Base-by-base conservation (phyloP, 1,140 invertebrate genomes). In the Drosophila bifasciata region DNA sequence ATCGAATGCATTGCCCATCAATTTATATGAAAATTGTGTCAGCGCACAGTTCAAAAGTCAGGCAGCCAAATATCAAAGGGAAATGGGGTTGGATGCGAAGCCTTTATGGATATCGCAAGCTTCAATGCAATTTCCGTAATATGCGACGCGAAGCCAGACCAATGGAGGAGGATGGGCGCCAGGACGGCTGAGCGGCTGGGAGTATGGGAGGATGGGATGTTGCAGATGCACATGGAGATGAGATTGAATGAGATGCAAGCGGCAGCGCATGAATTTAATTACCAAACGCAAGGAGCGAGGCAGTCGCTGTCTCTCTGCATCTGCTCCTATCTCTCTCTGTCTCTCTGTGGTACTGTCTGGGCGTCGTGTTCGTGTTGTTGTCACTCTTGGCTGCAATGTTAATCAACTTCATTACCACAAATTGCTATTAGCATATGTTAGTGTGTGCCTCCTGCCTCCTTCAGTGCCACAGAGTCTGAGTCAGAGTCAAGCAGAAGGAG, bases 381-480 rank as follows among this genome's bases (percentile, higher is more conserved):
- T 81, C 78, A 88, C 78, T 88, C 78, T 69, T 78, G 81, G 81
- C 78, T 86, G 81, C 81, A 88, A 86, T 88, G 81, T 88, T 86
- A 86, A 86, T 86, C 81, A 86, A 86, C 81, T 86, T 86, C 81
- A 86, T 86, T 86, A 88, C 81, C 81, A 83, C 81, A 86, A 86
- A 86, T 88, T 86, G 81, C 78, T 88, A 86, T 86, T 86, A 86
- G 81, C 81, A 86, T 86, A 86, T 86, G 81, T 86, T 88, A 86
- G 83, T 86, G 83, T 78, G 32, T 5, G 32, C 32, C 32, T 36
- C 3, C 32, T 36, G 72, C 43, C 60, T 50, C 50, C 83, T 53
- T 53, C 48, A 48, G 56, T 39, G 48, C 19, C 59, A 53, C 50
- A 43, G 25, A 62, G 50, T 40, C 58, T 40, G 23, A 36, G 32